Conservation (phyloP, 2,888 invertebrate genomes). For the Idaea biselata region DNA sequence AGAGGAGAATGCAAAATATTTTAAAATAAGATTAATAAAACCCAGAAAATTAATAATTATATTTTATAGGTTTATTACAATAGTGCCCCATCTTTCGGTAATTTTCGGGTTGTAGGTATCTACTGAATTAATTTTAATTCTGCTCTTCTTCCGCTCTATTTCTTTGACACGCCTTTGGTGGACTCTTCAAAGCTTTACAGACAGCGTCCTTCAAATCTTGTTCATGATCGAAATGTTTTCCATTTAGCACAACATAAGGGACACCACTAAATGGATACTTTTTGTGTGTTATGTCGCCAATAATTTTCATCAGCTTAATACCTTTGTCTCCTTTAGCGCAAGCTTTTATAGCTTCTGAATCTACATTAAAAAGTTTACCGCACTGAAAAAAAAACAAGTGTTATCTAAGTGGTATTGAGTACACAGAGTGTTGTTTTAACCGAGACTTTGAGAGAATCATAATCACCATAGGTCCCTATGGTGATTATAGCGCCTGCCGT, state of each 20-base stretch:
- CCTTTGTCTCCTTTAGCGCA: conserved; percentile 49
- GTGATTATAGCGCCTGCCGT: no score
- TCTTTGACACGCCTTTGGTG: conserved; percentile 39
- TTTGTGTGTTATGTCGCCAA: conserved; percentile 42
- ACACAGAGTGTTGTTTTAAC: no score
- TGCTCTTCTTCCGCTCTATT: no score
- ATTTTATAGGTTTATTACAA: no score
- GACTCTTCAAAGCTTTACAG: conserved; percentile 42
- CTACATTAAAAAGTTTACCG: conserved; percentile 35
- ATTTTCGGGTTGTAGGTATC: no score
- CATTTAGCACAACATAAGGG: conserved; percentile 49
- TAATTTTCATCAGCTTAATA: conserved; percentile 35
- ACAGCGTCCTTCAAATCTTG: conserved; percentile 38
- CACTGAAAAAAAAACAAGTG: conserved; percentile 35
- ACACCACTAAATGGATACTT: conserved; percentile 29
- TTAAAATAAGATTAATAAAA: no score
- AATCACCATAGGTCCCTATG: no score
- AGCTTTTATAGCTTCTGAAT: conserved; percentile 39
- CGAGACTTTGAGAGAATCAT: background rate
- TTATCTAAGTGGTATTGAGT: no score
- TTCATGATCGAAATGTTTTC: conserved; percentile 23
- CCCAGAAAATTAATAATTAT: no score
- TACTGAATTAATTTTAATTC: no score
- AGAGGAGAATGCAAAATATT: no score
- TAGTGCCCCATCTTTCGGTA: no score